Conservation (phyloP, 2,888 invertebrate genomes). For the Thereva unica region DNA sequence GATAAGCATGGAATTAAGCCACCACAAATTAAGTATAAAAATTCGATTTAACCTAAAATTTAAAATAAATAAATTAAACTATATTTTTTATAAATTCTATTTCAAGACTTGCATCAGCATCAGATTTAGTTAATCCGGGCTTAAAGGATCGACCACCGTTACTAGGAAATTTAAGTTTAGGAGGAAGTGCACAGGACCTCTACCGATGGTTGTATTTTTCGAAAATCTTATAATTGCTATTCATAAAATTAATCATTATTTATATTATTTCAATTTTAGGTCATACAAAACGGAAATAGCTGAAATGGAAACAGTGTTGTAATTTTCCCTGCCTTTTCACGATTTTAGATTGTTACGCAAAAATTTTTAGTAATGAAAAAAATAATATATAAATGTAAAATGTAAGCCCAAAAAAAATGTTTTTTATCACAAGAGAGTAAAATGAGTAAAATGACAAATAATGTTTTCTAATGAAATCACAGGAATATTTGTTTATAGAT, state of each 20-base stretch:
- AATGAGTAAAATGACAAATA: too few relatives aligned
- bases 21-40: constrained; percentile 66
- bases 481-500: too few relatives aligned
- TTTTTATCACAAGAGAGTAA: too few relatives aligned
- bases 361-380: too few relatives aligned
- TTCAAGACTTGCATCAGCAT: constrained; percentile 64
- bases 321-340: constrained; percentile 55
- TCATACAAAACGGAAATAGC: constrained; percentile 74
- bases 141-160: constrained; percentile 63
- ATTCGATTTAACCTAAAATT: not conserved
- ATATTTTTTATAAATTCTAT: not conserved
- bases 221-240: not conserved
- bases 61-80: constrained; percentile 6
- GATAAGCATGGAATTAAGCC: constrained; percentile 82
- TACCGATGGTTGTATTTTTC: constrained; percentile 56
- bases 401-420: too few relatives aligned
- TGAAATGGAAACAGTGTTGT: constrained; percentile 93
- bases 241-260: not conserved
- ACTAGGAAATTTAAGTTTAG: constrained; percentile 57
- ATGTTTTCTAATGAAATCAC: too few relatives aligned
- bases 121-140: constrained; percentile 63
- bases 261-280: constrained; percentile 45
- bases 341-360: too few relatives aligned
- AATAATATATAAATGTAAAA: too few relatives aligned
- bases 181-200: constrained; percentile 60